Evolutionary conservation across 2,888 invertebrate genomes (phyloP), one percentile per base, ranked within the genome.

Genomic region (Agapostemon virescens): DNA sequence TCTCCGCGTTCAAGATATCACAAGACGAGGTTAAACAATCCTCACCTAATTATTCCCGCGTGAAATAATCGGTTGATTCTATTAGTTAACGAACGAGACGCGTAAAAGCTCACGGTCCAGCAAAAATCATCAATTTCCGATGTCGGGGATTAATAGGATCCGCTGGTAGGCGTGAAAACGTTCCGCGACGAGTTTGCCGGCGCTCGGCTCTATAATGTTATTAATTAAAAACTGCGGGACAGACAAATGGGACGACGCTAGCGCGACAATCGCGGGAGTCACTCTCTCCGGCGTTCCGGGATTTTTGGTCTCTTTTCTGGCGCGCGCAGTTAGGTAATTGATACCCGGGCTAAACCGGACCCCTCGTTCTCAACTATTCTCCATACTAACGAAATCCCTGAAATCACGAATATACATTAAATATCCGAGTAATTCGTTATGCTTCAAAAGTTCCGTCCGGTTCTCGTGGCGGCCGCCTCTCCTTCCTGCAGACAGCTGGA

Each of bases 371-470:
- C 85, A 91, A 91, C 92, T 92, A 92, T 92, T 90, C 84, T 88
- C 83, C 87, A 86, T 85, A 85, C 89, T 89, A 88, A 90, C 91
- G 90, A 90, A 84, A 91, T 90, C 87, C 87, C 87, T 7, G 89
- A 90, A 91, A 90, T 90, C 89, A 85, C 88, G 87, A 85, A 83
- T 85, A 82, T 85, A 87, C 89, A 90, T 92, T 91, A 91, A 91
- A 91, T 89, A 90, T 89, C 88, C 90, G 90, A 91, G 91, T 90
- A 91, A 91, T 92, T 91, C 90, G 90, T 91, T 90, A 90, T 87
- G 87, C 88, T 79, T 88, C 86, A 88, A 88, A 90, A 89, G 88
- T 86, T 86, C 84, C 81, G 76, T 45, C 86, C 85, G 85, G 70
- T 85, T 79, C 84, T 73, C 63, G 63, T 11, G 63, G 63, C 63